Conservation (phyloP, 1,140 invertebrate genomes). For the Pentalonia nigronervosa region DNA sequence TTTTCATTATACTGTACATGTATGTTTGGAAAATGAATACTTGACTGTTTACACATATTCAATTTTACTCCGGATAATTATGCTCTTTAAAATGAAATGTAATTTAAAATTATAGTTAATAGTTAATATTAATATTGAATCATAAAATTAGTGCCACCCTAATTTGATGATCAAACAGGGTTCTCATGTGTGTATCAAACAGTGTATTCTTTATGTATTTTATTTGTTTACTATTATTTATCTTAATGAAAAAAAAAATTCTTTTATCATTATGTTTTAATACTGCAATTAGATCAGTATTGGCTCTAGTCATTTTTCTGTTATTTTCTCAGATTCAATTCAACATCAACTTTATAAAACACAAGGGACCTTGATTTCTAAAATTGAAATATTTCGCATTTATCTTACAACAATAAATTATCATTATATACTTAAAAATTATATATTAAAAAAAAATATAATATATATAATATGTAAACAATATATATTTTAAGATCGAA, state of each 20-base stretch:
- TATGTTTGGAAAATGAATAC: neutral
- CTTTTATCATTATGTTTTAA: neutral
- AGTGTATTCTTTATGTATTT: neutral
- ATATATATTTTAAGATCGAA: conserved; percentile 36
- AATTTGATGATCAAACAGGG: neutral
- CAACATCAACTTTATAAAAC: neutral
- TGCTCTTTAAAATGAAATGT: neutral
- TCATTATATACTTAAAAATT: conserved; percentile 28
- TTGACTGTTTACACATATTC: neutral
- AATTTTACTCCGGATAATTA: neutral
- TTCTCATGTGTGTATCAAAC: conserved; percentile 16
- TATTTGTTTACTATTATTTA: conserved; percentile 20
- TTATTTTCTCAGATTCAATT: neutral
- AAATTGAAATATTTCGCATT: conserved; percentile 12
- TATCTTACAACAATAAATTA: conserved; percentile 26
- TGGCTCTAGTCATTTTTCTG: conserved; percentile 45
- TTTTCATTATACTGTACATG: neutral
- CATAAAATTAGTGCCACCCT: neutral
- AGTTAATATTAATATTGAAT: conserved; percentile 20
- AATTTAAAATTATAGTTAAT: neutral
- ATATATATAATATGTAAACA: neutral
- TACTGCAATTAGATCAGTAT: neutral
- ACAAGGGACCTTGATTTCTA: neutral
- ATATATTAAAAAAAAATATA: neutral
- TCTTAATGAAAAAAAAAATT: neutral